Conservation (phyloP, 2,888 invertebrate genomes). For the Leucophenga maculata region DNA sequence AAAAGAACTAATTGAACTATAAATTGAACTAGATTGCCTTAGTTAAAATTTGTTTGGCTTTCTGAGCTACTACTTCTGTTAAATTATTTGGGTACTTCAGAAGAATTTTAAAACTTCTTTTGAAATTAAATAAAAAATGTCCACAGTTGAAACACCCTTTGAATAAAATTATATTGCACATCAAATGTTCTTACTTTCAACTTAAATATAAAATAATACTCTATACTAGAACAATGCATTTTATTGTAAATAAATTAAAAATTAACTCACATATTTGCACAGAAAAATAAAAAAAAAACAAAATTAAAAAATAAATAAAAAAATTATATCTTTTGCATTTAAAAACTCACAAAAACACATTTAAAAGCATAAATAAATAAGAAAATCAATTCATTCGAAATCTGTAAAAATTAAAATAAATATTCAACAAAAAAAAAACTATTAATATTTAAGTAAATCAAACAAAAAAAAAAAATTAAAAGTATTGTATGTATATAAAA, state of each 20-base stretch:
- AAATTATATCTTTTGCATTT: slow-evolving; percentile 6
- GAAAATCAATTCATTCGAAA: slow-evolving; percentile 4
- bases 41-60: too few relatives aligned
- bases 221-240: slow-evolving; percentile 21
- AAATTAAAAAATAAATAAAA: slow-evolving; percentile 11
- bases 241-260: slow-evolving; percentile 23
- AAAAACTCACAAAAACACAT: not conserved
- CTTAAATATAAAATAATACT: slow-evolving; percentile 5
- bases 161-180: not conserved
- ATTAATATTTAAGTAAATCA: slow-evolving; percentile 13
- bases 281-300: slow-evolving; percentile 17
- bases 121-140: too few relatives aligned
- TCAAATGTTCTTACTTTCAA: not conserved
- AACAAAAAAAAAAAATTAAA: not conserved
- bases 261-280: slow-evolving; percentile 19
- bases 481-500: slow-evolving; percentile 14
- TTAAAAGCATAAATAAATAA: not conserved
- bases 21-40: too few relatives aligned
- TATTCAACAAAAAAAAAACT: slow-evolving; percentile 5
- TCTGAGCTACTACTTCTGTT: too few relatives aligned
- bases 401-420: not conserved
- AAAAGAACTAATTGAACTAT: too few relatives aligned
- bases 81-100: too few relatives aligned
- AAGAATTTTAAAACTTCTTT: too few relatives aligned
- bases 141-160: not conserved